Evolutionary conservation across 2,113 vertebrate species (phyloP), one percentile per base, ranked within the genome.

Genomic region (Brienomyrus brachyistius): DNA sequence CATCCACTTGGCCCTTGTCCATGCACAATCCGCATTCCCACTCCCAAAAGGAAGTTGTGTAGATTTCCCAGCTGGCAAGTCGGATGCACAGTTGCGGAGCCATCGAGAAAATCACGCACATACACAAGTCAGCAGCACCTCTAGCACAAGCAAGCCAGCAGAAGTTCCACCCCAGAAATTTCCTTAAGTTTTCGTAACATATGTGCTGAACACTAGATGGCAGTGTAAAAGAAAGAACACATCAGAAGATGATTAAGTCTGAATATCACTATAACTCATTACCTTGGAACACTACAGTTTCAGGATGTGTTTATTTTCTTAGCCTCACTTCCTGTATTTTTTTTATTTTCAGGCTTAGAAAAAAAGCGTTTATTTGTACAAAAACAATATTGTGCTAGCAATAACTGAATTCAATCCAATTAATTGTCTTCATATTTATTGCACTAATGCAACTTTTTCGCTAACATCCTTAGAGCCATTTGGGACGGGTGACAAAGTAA

Each of bases 121-220:
- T 45, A 3, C 35, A 51, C 70, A 77, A 40, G 35, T 77, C 31
- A 77, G 10, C 62, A 27, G 9, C 9, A 27, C 62, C 10, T 45
- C 77, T 82, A 21, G 21, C 17, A 21, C 10, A 82, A 43, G 77
- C 35, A 8, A 82, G 31, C 77, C 77, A 45, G 80, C 45, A 48
- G 43, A 83, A 83, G 40, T 21, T 45, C 19, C 45, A 48, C 21
- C 82, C 40, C 11, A 21, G 21, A n/a, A 84, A 48, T 17, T 48
- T 50, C n/a, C 88, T 77, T 43, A 35, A 2, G 10, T 51, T 88
- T 74, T 21, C 70, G 40, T 11, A 40, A 9, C 6, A 89, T 4
- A 31, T 9, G 82, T 88, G 19, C 77, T 40, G 35, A 84, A 48
- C 89, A 88, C 89, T 90, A 90, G 89, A 90, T 90, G 89, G 86